These are phyloP conservation scores for Siniperca obscura DNA, from an alignment of 2,797 vertebrate species.

Conservation along the genomic window DNA sequence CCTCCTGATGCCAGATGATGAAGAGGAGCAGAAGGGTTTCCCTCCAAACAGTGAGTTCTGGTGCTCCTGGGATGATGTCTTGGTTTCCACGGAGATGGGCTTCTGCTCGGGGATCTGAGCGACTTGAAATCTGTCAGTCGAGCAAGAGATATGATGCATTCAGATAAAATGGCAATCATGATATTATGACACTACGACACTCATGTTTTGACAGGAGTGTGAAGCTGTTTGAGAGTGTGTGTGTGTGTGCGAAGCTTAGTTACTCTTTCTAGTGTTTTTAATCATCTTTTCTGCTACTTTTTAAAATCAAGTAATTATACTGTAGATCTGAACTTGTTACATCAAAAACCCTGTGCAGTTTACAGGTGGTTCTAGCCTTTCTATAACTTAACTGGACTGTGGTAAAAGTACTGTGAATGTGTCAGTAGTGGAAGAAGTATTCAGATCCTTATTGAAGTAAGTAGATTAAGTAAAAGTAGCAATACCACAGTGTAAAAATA, in stretches of 20 bases:
- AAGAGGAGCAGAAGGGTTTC: constrained; percentile 69
- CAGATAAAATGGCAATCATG: background rate
- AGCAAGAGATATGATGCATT: constrained; percentile 6
- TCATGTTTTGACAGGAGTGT: background rate
- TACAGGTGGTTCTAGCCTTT: constrained; percentile 1
- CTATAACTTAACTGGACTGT: background rate
- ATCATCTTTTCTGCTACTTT: background rate
- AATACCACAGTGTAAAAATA: background rate
- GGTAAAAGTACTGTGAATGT: background rate
- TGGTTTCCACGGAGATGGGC: constrained; percentile 75
- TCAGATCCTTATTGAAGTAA: background rate
- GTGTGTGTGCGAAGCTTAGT: background rate
- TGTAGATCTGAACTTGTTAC: background rate
- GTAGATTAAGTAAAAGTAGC: background rate
- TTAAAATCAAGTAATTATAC: background rate
- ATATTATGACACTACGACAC: background rate
- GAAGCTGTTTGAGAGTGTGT: background rate
- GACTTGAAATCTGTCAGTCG: constrained; percentile 90
- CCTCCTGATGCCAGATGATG: constrained; percentile 81
- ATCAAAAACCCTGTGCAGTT: background rate
- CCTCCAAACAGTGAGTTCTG: constrained; percentile 81
- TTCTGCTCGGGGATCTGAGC: constrained; percentile 93
- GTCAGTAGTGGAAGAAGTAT: background rate
- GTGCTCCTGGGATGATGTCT: constrained; percentile 74
- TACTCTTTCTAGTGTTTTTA: background rate